A percentile compares a stretch with the other conserved stretches of the same genome.
phyloP scores from a whole-genome alignment of 2,888 invertebrate genomes.

The Pemphredon lugubris region DNA sequence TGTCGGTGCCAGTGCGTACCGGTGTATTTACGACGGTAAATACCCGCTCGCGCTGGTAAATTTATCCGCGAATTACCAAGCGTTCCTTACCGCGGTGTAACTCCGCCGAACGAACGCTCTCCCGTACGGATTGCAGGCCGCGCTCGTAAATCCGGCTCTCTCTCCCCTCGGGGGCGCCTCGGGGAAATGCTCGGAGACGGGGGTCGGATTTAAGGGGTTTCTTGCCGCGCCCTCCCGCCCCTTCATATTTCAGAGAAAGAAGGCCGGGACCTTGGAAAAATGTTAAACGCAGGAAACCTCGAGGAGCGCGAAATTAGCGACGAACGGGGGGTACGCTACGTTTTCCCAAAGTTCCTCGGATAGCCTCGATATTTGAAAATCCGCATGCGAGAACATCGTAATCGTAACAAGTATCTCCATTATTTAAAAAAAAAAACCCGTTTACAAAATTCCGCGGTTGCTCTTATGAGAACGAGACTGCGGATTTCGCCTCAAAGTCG shows the following conservation, averaged over 20 bases:
- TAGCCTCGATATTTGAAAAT: no score
- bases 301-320: not conserved
- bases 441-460: no score
- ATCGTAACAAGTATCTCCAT: no score
- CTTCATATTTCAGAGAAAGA: slow-evolving; percentile 17
- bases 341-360: no score
- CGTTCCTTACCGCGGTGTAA: slow-evolving; percentile 45
- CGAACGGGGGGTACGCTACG: no score
- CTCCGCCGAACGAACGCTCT: slow-evolving; percentile 46
- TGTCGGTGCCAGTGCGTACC: slow-evolving; percentile 19
- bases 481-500: no score
- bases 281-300: not conserved
- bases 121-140: slow-evolving; percentile 62
- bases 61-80: slow-evolving; percentile 62
- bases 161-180: slow-evolving; percentile 49
- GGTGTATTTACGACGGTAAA: slow-evolving; percentile 39
- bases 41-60: slow-evolving; percentile 35
- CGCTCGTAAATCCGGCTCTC: slow-evolving; percentile 61
- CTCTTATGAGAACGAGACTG: no score
- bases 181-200: slow-evolving; percentile 10
- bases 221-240: slow-evolving; percentile 16
- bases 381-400: no score
- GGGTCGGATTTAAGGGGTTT: slow-evolving; percentile 61
- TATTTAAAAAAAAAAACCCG: no score
- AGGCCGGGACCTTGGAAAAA: not conserved